Conservation (phyloP, 2,113 vertebrate genomes). For the Microtus oregoni region DNA sequence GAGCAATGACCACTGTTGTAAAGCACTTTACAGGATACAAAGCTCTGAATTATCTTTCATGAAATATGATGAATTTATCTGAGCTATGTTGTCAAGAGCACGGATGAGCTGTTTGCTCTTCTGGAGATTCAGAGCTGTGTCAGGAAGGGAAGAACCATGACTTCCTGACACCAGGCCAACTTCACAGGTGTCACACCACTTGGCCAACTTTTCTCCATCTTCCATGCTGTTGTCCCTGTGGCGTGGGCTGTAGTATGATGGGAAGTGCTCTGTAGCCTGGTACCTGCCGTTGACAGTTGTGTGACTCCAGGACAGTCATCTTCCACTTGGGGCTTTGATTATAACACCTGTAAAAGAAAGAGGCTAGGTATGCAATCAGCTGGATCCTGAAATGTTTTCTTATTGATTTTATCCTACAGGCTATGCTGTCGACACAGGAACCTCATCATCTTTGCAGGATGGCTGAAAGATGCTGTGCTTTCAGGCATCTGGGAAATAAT, state of each 20-base stretch:
- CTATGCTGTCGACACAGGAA: background rate
- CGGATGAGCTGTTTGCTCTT: background rate
- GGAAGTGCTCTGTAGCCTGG: background rate
- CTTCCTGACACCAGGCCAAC: no score
- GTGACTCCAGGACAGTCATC: background rate
- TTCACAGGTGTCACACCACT: background rate
- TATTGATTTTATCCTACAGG: background rate
- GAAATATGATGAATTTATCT: background rate
- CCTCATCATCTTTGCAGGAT: background rate
- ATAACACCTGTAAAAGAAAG: background rate
- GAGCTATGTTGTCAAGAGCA: background rate
- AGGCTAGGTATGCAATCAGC: background rate
- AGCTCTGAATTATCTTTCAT: background rate
- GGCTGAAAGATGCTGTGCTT: background rate
- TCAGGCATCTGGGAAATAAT: background rate
- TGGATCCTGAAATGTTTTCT: background rate
- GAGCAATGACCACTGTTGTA: background rate
- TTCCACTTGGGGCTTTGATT: background rate
- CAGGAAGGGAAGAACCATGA: background rate
- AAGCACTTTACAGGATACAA: background rate
- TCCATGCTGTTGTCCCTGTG: background rate
- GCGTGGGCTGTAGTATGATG: background rate
- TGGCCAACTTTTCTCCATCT: background rate
- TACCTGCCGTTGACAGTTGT: background rate
- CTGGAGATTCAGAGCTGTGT: background rate